Evolutionary conservation across 1,140 invertebrate species (phyloP).

Genomic region (Neotoxoptera formosana): DNA sequence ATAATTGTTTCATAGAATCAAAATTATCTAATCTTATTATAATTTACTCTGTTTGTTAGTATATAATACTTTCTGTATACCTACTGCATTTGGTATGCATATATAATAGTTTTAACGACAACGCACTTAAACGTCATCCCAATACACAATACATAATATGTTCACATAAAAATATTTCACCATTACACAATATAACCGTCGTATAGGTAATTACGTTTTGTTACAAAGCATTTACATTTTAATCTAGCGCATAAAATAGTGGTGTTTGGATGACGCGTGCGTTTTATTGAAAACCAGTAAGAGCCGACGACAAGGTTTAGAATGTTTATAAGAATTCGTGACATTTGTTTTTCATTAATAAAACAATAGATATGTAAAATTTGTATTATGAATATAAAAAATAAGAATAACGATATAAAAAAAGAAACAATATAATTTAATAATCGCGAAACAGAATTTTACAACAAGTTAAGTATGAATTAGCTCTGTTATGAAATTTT

Average conservation of each 20-base stretch:
- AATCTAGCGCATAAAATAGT: background rate
- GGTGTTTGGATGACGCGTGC: background rate
- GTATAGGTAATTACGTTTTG: background rate
- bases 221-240: background rate
- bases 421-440: background rate
- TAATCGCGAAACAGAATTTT: background rate
- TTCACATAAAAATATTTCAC: background rate
- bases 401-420: background rate
- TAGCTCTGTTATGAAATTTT: constrained; percentile 10
- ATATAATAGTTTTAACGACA: background rate
- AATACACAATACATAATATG: background rate
- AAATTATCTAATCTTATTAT: background rate
- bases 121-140: background rate
- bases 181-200: background rate
- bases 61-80: background rate
- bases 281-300: background rate
- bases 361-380: background rate
- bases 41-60: background rate
- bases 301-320: background rate
- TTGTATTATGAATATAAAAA: background rate
- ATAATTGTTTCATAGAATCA: background rate
- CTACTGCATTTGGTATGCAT: background rate
- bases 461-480: background rate
- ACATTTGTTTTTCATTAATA: background rate
- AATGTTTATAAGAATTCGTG: background rate